These are phyloP conservation scores for Rana temporaria DNA, from an alignment of 2,113 vertebrate species.

Conservation along the genomic window DNA sequence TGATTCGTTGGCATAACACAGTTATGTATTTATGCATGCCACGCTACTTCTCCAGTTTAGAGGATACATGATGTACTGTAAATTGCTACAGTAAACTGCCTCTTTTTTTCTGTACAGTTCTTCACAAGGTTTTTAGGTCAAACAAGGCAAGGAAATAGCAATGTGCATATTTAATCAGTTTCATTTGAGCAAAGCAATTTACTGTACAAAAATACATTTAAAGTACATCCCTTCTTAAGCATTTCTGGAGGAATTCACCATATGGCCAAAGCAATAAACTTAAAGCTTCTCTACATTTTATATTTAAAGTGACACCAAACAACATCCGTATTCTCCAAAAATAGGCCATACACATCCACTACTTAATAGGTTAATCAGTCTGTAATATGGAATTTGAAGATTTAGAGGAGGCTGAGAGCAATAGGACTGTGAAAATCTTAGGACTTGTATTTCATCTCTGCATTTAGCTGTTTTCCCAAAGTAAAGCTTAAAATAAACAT, in stretches of 20 bases:
- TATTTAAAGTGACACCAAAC: no score
- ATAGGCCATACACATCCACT: no score
- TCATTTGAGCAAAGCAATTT: slow-evolving; percentile 40
- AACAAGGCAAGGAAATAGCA: slow-evolving; percentile 39
- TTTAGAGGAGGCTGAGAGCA: no score
- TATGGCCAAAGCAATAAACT: slow-evolving; percentile 18
- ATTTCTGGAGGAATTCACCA: slow-evolving; percentile 30
- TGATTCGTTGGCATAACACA: slow-evolving; percentile 16
- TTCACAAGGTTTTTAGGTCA: slow-evolving; percentile 31
- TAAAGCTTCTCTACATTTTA: not conserved
- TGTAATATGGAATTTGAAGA: no score
- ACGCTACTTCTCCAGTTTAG: slow-evolving; percentile 9
- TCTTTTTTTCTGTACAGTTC: slow-evolving; percentile 24
- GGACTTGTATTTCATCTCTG: no score
- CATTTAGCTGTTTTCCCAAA: no score
- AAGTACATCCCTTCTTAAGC: slow-evolving; percentile 29
- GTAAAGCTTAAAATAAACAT: no score
- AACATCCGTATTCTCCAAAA: no score
- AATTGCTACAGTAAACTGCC: slow-evolving; percentile 34
- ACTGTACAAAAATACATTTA: slow-evolving; percentile 28
- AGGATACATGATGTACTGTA: slow-evolving; percentile 45
- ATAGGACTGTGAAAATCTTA: no score
- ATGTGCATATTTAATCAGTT: slow-evolving; percentile 33
- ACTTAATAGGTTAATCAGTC: no score
- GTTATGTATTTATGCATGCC: slow-evolving; percentile 35